Conservation (phyloP, 2,797 vertebrate genomes). For the Rhinoraja longicauda region DNA sequence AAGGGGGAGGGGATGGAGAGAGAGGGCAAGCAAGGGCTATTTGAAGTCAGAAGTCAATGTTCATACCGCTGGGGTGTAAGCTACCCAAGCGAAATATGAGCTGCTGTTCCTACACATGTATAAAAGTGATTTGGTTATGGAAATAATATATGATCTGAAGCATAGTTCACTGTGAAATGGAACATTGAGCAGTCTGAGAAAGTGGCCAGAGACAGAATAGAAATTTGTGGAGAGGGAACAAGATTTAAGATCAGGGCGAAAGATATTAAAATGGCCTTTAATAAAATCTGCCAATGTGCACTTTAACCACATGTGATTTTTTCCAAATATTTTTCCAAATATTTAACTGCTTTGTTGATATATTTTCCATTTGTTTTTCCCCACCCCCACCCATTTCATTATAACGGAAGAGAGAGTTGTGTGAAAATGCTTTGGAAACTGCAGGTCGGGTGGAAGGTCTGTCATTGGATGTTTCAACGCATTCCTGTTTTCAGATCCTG, state of each 20-base stretch:
- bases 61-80: too few relatives aligned
- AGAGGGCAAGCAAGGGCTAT: too few relatives aligned
- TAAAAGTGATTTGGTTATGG: not conserved
- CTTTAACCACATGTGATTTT: too few relatives aligned
- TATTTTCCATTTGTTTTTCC: not conserved
- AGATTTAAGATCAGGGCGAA: not conserved
- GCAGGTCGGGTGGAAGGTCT: conserved; percentile 76
- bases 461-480: conserved; percentile 62
- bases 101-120: too few relatives aligned
- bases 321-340: too few relatives aligned
- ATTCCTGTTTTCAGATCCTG: conserved; percentile 65
- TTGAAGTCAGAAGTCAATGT: too few relatives aligned
- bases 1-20: too few relatives aligned
- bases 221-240: not conserved
- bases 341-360: not conserved
- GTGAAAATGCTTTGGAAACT: conserved; percentile 75
- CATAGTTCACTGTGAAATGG: not conserved
- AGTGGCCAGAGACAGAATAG: not conserved
- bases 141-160: not conserved
- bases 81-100: too few relatives aligned
- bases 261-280: too few relatives aligned
- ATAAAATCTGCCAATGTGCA: too few relatives aligned
- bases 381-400: conserved; percentile 19
- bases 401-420: conserved; percentile 54
- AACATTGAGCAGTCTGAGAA: not conserved